A percentile compares a stretch with the other conserved stretches of the same genome.
phyloP scores from a whole-genome alignment of 2,113 vertebrate genomes.

The Carlito syrichta region DNA sequence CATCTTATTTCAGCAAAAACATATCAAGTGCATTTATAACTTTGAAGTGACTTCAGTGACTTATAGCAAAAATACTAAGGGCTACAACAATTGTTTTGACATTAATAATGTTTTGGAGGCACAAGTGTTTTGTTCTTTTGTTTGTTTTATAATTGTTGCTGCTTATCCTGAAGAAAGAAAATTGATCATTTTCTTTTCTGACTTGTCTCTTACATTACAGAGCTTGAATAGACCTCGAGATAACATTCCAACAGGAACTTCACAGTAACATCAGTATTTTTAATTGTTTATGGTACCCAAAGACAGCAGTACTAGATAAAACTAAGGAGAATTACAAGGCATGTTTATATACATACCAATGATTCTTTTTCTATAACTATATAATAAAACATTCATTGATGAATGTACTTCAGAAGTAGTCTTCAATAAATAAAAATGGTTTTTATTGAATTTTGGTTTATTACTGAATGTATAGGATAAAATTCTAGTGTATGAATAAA shows the following conservation, averaged over 20 bases:
- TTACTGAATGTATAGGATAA: background rate
- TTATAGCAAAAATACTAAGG: background rate
- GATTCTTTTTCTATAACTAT: background rate
- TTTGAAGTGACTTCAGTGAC: conserved; percentile 21
- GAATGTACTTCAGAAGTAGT: background rate
- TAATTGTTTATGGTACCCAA: conserved; percentile 23
- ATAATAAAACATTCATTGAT: background rate
- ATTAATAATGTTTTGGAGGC: background rate
- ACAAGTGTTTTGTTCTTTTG: conserved; percentile 12
- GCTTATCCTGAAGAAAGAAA: background rate
- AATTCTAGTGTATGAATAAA: background rate
- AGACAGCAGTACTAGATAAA: background rate
- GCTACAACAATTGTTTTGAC: background rate
- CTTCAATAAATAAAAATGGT: background rate
- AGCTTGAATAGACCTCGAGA: background rate
- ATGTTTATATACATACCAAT: background rate
- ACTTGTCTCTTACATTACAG: background rate
- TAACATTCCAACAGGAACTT: conserved; percentile 30
- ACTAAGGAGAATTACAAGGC: background rate
- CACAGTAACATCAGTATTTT: conserved; percentile 1
- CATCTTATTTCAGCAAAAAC: background rate
- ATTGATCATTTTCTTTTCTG: conserved; percentile 2
- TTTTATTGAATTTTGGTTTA: background rate
- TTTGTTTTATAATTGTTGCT: conserved; percentile 17
- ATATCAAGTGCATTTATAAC: background rate